phyloP scores from a whole-genome alignment of 2,113 vertebrate genomes.

The Crypturellus undulatus region DNA sequence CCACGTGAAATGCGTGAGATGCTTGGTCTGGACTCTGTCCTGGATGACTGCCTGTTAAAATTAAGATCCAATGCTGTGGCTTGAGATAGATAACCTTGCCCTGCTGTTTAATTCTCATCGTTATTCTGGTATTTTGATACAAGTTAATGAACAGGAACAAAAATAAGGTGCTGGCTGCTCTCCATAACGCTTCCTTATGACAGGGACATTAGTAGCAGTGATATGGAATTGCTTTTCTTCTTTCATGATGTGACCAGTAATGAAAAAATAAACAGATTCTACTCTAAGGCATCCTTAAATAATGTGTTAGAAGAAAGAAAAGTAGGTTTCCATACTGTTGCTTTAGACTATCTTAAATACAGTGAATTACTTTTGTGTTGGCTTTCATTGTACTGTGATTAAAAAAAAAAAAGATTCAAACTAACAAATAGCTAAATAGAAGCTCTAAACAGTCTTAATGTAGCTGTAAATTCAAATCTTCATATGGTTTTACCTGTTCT shows the following conservation, averaged over 20 bases:
- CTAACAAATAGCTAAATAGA: not conserved
- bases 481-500: not conserved
- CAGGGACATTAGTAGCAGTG: accelerated
- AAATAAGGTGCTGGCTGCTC: not conserved
- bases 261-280: not conserved
- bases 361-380: not conserved
- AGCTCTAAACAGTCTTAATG: not conserved
- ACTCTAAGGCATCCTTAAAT: not conserved
- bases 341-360: not conserved
- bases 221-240: not conserved
- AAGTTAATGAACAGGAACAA: not conserved
- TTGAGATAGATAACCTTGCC: not conserved
- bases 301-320: not conserved
- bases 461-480: not conserved
- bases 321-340: not conserved
- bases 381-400: not conserved
- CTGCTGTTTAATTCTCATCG: not conserved
- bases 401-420: not conserved
- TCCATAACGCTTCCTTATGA: not conserved
- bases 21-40: accelerated
- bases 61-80: not conserved
- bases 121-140: not conserved
- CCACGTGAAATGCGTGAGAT: not conserved
- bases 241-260: not conserved
- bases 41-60: not conserved